Evolutionary conservation across 2,113 vertebrate species (phyloP), one percentile per base, ranked within the genome.

Genomic region (Pluvialis apricaria): DNA sequence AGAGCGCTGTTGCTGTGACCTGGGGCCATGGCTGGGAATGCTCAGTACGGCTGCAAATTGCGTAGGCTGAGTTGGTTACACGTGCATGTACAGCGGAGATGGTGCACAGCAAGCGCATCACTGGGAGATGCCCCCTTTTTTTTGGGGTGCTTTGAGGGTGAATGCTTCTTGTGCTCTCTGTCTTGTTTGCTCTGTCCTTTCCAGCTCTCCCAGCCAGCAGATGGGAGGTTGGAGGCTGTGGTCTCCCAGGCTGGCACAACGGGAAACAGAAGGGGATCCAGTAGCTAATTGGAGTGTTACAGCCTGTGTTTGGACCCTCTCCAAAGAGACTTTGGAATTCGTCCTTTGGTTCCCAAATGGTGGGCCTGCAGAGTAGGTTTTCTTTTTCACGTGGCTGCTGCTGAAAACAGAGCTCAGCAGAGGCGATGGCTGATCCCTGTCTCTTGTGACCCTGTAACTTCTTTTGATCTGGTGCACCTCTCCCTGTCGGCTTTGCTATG

Each of bases 1-100:
- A 0, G 76, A 69, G 51, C 0, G 0, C 36, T 69, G 19, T 1
- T 78, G 25, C 40, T 81, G 36, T 54, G 87, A 55, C 64, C 42
- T 51, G 29, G 13, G 40, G 42, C 28, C 58, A 29, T 13, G 28
- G 29, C 61, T 61, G 64, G 72, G 58, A 89, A 54, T 25, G 77
- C 77, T 82, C 51, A 6, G 14, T 25, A 24, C 0, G 0, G 51
- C 58, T 87, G 70, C 47, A 82, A 49, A 75, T 40, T 57, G 36
- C 42, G 22, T 4, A 19, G 77, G 34, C 29, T 42, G 36, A 79
- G 31, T 17, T 49, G 24, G 51, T 79, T 68, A 32, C 11, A 0
- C 8, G 47, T 62, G 45, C 0, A 2, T n/a, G 19, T 34, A 34
- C 68, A 54, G 82, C 62, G 66, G 21, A 72, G 77, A 73, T 2